Conservation (phyloP, 2,888 invertebrate genomes). For the Tubiluchus corallicola region DNA sequence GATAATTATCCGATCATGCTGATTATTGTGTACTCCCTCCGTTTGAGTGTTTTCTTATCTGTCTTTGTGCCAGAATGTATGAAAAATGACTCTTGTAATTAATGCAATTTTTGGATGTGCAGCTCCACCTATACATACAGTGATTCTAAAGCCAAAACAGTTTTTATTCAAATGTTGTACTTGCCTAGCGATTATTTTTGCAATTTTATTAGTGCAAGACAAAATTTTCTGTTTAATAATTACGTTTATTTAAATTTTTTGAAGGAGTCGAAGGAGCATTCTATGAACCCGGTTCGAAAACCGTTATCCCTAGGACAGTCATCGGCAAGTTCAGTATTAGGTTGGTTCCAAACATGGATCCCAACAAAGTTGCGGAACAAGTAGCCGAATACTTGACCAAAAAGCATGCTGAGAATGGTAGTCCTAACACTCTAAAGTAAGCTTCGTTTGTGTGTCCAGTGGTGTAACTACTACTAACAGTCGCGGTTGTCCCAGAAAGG, state of each 20-base stretch:
- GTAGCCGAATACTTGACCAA: constrained; percentile 57
- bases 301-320: constrained; percentile 65
- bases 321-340: constrained; percentile 92
- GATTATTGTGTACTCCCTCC: no score
- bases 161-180: not conserved
- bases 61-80: no score
- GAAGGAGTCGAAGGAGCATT: constrained; percentile 74
- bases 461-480: no score
- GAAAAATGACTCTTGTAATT: no score
- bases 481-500: no score
- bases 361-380: constrained; percentile 55
- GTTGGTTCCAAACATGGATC: constrained; percentile 82
- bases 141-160: not conserved
- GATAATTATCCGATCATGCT: no score
- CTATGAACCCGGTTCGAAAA: constrained; percentile 77
- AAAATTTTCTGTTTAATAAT: not conserved
- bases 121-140: no score
- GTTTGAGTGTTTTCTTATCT: no score
- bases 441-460: no score
- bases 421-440: constrained; percentile 67
- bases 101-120: no score
- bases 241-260: constrained; percentile 12
- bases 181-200: not conserved
- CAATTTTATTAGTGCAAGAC: not conserved
- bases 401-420: constrained; percentile 54